A percentile compares a stretch with the other conserved stretches of the same genome.
Evolutionary conservation across 2,797 vertebrate genomes (phyloP).

Genomic region (Labeo calbasu): DNA sequence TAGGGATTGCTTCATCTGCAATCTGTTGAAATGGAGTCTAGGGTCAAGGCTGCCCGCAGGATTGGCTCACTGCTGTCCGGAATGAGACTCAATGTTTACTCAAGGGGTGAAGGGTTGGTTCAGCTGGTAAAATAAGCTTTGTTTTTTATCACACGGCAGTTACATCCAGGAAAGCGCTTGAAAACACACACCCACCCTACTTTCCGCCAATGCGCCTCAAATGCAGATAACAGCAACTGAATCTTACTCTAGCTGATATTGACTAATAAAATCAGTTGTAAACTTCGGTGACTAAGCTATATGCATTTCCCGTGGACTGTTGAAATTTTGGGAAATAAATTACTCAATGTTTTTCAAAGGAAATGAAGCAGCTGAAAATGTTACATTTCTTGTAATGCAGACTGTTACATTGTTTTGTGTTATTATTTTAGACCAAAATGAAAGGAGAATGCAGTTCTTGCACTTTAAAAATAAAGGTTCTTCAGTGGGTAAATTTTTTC

Average conservation of each 20-base stretch:
- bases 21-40: slow-evolving; percentile 55
- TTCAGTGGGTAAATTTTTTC: background rate
- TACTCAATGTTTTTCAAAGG: background rate
- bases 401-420: background rate
- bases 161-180: slow-evolving; percentile 34
- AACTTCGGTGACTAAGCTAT: slow-evolving; percentile 23
- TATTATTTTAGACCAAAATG: background rate
- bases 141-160: slow-evolving; percentile 16
- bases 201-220: slow-evolving; percentile 13
- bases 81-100: slow-evolving; percentile 51
- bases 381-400: slow-evolving; percentile 3
- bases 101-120: slow-evolving; percentile 43
- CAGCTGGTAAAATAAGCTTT: slow-evolving; percentile 39
- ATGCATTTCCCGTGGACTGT: background rate
- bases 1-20: slow-evolving; percentile 48
- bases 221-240: slow-evolving; percentile 7
- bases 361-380: background rate
- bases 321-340: slow-evolving; percentile 13
- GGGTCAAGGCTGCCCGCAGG: slow-evolving; percentile 50
- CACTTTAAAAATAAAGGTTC: background rate
- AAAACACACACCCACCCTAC: background rate
- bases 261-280: slow-evolving; percentile 22
- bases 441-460: background rate
- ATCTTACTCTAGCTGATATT: background rate
- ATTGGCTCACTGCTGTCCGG: slow-evolving; percentile 43